A percentile compares a stretch with the other conserved stretches of the same genome.
Conservation (phyloP, 1,140 invertebrate genomes). For the Homarus americanus region DNA sequence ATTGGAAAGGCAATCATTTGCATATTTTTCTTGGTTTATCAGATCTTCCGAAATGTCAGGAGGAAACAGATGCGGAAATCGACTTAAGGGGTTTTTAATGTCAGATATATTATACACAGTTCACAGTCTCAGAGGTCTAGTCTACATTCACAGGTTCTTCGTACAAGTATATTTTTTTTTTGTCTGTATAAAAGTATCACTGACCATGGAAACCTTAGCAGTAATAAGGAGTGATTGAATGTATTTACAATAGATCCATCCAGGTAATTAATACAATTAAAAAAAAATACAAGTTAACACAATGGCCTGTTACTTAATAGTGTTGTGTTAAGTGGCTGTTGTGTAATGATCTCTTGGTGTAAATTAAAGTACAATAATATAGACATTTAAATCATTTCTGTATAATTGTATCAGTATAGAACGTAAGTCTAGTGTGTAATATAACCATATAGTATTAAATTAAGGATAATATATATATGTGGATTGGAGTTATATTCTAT, state of each 20-base stretch:
- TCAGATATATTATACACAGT: background rate
- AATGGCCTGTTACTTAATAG: background rate
- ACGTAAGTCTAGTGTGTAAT: too few relatives aligned
- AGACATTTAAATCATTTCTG: too few relatives aligned
- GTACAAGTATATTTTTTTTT: background rate
- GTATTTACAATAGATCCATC: background rate
- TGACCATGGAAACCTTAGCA: slow-evolving; percentile 10
- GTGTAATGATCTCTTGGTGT: too few relatives aligned
- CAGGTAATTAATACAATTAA: background rate
- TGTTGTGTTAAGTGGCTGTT: too few relatives aligned
- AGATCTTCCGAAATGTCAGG: background rate
- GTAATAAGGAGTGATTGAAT: background rate
- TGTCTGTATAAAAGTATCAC: slow-evolving; percentile 36
- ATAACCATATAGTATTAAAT: too few relatives aligned
- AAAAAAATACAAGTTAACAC: background rate
- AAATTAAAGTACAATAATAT: too few relatives aligned
- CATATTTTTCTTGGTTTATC: background rate
- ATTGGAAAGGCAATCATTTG: background rate
- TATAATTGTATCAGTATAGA: too few relatives aligned
- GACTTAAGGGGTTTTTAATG: background rate
- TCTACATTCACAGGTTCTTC: background rate
- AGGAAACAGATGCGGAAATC: background rate
- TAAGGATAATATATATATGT: too few relatives aligned
- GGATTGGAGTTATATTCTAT: background rate
- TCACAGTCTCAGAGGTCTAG: background rate